These are phyloP conservation scores for Leiothrix lutea DNA, from an alignment of 2,113 vertebrate genomes.

Conservation along the genomic window DNA sequence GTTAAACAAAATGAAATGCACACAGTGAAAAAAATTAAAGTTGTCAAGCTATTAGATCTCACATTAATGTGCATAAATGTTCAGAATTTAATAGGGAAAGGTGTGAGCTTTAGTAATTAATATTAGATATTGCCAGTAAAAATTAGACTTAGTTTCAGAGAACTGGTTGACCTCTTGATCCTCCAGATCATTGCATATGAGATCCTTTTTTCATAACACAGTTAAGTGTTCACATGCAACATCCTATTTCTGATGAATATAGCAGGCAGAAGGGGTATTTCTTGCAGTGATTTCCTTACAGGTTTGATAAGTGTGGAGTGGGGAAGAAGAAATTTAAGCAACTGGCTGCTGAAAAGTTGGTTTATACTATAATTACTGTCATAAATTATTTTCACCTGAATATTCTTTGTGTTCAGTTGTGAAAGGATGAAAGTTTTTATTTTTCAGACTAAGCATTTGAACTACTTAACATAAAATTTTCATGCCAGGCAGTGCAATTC, in stretches of 20 bases:
- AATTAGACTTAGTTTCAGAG: slow-evolving; percentile 45
- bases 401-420: not conserved
- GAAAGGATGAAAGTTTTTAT: not conserved
- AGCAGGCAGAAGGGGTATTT: not conserved
- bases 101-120: slow-evolving; percentile 61
- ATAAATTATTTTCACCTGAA: slow-evolving; percentile 50
- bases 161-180: slow-evolving; percentile 53
- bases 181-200: slow-evolving; percentile 28
- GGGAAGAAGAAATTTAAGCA: slow-evolving; percentile 18
- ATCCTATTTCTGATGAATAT: slow-evolving; percentile 35
- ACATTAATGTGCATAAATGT: slow-evolving; percentile 47
- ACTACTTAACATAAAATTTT: not conserved
- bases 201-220: slow-evolving; percentile 14
- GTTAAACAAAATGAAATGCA: slow-evolving; percentile 49
- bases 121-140: slow-evolving; percentile 55
- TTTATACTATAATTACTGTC: slow-evolving; percentile 24
- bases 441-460: slow-evolving; percentile 24
- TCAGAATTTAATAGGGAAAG: slow-evolving; percentile 40
- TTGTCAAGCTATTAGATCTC: slow-evolving; percentile 55
- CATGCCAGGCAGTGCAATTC: not conserved
- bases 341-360: slow-evolving; percentile 19
- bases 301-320: slow-evolving; percentile 19
- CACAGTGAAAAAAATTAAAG: slow-evolving; percentile 22
- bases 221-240: not conserved
- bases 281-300: slow-evolving; percentile 35